A percentile compares a stretch with the other conserved stretches of the same genome.
phyloP scores from a whole-genome alignment of 2,113 vertebrate genomes.

The Sapayoa aenigma region DNA sequence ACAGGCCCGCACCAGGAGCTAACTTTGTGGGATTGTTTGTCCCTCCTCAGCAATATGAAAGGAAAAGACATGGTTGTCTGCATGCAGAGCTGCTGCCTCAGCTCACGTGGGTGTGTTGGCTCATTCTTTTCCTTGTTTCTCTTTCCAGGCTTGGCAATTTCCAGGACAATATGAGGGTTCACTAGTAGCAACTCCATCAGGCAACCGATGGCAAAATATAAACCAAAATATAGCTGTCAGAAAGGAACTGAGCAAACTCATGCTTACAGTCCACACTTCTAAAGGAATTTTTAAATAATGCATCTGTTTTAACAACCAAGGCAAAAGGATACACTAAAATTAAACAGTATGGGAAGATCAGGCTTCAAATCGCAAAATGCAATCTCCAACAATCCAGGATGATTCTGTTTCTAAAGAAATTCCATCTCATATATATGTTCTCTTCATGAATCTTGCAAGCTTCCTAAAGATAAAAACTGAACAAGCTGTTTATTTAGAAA shows the following conservation, averaged over 20 bases:
- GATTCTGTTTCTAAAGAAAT: background rate
- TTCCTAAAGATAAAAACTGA: constrained; percentile 12
- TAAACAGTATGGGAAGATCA: background rate
- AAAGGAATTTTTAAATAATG: background rate
- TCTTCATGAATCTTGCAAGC: background rate
- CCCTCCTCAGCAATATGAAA: background rate
- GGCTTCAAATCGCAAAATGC: background rate
- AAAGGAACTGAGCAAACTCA: background rate
- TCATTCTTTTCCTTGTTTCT: background rate
- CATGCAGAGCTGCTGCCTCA: background rate
- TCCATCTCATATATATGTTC: background rate
- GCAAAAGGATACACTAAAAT: background rate
- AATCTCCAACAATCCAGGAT: background rate
- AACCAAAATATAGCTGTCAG: background rate
- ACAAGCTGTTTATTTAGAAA: constrained; percentile 27
- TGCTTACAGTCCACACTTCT: background rate
- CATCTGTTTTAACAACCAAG: background rate
- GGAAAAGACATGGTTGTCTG: background rate
- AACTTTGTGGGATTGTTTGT: background rate
- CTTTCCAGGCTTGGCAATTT: background rate
- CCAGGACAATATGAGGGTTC: background rate
- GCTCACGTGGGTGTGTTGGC: background rate
- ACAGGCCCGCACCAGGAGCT: background rate
- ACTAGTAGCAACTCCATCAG: background rate
- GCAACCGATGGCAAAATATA: background rate